Evolutionary conservation across 1,140 invertebrate species (phyloP), one percentile per base, ranked within the genome.

Genomic region (Halesus radiatus): DNA sequence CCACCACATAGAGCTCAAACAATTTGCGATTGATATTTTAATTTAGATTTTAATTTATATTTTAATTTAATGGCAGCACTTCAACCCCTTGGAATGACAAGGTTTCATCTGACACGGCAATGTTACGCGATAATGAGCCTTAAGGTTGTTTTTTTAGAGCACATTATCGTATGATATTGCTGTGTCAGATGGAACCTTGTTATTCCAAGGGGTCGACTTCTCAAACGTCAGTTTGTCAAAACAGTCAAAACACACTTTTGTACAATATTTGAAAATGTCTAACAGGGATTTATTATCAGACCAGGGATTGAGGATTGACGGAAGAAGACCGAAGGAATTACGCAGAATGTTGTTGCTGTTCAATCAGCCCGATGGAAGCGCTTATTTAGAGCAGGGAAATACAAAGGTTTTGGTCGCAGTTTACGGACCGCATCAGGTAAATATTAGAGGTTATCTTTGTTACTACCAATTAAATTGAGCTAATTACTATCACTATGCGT

Each of bases 341-440:
- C 91, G 98, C 29, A 91, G 94, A 86, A 96, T 99, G 80, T 99
- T 77, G 97, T 98, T 1, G 95, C n/a, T 99, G 7, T 99, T 99
- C 86, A 92, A 91, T 45, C 94, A 98, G 88, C 96, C 98, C 5
- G 98, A 99, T 92, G 98, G 98, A 66, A 99, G 98, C 87, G 97
- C 97, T 0, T 99, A 98, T 86, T 90, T 99, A 76, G 96, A 99
- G 88, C 97, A 99, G 88, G 98, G 98, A 64, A 97, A 99, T 85
- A 99, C 98, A 0, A 97, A 96, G 91, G 94, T 96, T 56, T 89
- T 99, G 53, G 98, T 96, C 6, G 94, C 98, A 20, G 97, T 99
- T 13, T 99, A 99, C 88, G 98, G 98, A 1, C 98, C 98, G 0
- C 97, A 98, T 90, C 97, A 99, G 91, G 96, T 83, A 50, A 45